A percentile compares a stretch with the other conserved stretches of the same genome.
Conservation (phyloP, 2,797 vertebrate species). For the Myripristis jacobus region DNA sequence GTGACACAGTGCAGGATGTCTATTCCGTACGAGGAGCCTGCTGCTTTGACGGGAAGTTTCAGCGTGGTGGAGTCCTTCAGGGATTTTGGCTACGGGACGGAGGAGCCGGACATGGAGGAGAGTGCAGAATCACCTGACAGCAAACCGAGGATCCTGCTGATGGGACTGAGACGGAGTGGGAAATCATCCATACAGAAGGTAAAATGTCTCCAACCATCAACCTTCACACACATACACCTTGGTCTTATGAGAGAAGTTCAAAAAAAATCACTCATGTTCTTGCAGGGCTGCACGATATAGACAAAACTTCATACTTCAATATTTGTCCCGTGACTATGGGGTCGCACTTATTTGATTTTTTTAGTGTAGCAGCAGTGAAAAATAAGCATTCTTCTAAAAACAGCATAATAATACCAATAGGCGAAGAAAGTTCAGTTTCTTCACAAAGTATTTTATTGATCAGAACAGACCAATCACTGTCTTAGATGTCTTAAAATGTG, state of each 20-base stretch:
- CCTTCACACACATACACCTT: not conserved
- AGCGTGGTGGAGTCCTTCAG: conserved; percentile 88
- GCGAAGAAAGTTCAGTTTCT: no score
- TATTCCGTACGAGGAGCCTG: conserved; percentile 81
- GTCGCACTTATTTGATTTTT: no score
- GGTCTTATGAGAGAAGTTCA: not conserved
- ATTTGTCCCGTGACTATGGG: no score
- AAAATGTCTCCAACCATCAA: not conserved
- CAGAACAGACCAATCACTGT: no score
- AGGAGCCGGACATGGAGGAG: conserved; percentile 88
- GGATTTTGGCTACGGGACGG: conserved; percentile 90
- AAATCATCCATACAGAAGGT: conserved; percentile 98
- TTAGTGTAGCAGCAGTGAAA: no score
- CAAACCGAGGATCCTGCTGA: conserved; percentile 91
- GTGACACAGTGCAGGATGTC: conserved; percentile 76
- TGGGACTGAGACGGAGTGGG: conserved; percentile 93
- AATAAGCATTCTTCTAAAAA: no score
- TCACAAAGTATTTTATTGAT: no score
- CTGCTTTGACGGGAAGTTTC: conserved; percentile 82
- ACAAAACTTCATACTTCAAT: no score
- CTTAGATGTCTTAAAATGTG: no score
- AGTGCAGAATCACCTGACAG: conserved; percentile 76
- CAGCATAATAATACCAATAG: no score
- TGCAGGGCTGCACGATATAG: no score
- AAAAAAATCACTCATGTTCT: no score